phyloP scores from a whole-genome alignment of 2,797 vertebrate genomes.

The Gephyroberyx darwinii region DNA sequence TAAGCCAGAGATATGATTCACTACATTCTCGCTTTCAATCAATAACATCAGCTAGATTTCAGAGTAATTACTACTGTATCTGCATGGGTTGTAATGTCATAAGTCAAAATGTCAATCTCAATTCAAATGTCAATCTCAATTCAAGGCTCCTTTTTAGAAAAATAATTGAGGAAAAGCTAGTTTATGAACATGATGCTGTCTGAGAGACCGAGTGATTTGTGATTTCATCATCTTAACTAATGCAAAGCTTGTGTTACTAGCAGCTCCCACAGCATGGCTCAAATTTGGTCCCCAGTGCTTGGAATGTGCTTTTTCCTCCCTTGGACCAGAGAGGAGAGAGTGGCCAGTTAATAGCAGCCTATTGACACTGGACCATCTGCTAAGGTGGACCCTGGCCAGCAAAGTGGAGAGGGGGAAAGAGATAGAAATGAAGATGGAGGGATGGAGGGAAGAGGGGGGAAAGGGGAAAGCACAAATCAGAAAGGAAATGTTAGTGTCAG shows the following conservation, averaged over 20 bases:
- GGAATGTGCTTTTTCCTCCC: constrained; percentile 79
- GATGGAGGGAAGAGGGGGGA: constrained; percentile 30
- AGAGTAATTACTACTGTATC: constrained; percentile 23
- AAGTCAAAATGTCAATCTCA: constrained; percentile 16
- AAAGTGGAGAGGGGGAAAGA: constrained; percentile 37
- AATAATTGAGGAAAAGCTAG: constrained; percentile 4
- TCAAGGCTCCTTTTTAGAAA: neutral
- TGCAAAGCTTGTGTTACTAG: constrained; percentile 41
- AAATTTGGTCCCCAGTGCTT: constrained; percentile 66
- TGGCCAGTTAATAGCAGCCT: constrained; percentile 93
- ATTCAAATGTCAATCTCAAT: constrained; percentile 21
- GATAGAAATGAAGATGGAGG: constrained; percentile 54
- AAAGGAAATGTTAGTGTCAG: constrained; percentile 42
- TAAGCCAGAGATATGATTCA: constrained; percentile 58
- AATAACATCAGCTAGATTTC: constrained; percentile 28
- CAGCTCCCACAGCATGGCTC: constrained; percentile 41
- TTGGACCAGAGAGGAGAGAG: constrained; percentile 85
- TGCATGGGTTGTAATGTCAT: constrained; percentile 13
- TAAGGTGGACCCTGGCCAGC: constrained; percentile 86
- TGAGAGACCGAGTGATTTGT: constrained; percentile 10
- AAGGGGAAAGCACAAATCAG: constrained; percentile 33
- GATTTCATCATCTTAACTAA: constrained; percentile 28
- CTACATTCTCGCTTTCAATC: constrained; percentile 16
- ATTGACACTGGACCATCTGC: constrained; percentile 95
- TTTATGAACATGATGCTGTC: constrained; percentile 19